Evolutionary conservation across 2,797 vertebrate species (phyloP).

Genomic region (Lycodopsis pacificus): DNA sequence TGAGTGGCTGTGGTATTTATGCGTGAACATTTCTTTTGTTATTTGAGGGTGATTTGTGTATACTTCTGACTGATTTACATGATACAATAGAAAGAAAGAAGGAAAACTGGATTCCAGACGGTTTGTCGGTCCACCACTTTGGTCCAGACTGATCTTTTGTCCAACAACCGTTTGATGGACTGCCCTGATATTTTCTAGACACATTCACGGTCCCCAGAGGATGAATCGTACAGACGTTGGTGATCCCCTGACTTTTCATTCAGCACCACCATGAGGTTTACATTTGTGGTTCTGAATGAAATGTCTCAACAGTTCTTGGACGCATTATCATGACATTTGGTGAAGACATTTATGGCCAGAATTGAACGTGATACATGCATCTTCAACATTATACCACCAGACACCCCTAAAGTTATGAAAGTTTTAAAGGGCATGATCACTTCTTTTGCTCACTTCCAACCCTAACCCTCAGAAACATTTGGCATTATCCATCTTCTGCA

Average conservation of each 20-base stretch:
- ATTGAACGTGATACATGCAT: background rate
- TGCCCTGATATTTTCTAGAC: background rate
- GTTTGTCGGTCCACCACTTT: background rate
- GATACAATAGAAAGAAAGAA: conserved; percentile 5
- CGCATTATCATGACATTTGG: no score
- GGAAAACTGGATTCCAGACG: conserved; percentile 5
- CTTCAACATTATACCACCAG: background rate
- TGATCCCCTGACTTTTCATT: background rate
- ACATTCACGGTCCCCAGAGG: background rate
- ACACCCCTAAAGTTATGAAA: background rate
- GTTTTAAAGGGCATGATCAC: background rate
- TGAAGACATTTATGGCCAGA: background rate
- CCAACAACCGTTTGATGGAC: background rate
- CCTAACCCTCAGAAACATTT: background rate
- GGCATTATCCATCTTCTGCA: background rate
- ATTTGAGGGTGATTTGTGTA: conserved; percentile 31
- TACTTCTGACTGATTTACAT: conserved; percentile 39
- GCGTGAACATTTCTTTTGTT: conserved; percentile 39
- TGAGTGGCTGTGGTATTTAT: conserved; percentile 29
- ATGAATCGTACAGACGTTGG: background rate
- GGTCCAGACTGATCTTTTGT: background rate
- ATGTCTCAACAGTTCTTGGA: background rate
- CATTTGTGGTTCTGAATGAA: background rate
- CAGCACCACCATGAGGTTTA: background rate
- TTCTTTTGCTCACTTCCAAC: background rate